Conservation (phyloP, 2,113 vertebrate species). For the Rhombomys opimus region DNA sequence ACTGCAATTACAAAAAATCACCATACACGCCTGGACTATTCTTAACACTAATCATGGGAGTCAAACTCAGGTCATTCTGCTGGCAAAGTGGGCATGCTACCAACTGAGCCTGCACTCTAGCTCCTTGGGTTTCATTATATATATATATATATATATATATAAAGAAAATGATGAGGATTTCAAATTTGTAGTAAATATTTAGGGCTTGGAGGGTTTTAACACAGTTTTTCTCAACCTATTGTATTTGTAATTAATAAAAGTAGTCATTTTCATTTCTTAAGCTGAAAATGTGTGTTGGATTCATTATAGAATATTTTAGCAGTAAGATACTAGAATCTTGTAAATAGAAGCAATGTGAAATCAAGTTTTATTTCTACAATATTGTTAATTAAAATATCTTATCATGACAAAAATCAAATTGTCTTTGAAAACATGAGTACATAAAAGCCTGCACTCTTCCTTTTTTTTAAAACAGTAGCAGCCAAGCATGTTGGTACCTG, state of each 20-base stretch:
- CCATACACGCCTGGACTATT: not conserved
- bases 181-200: conserved; percentile 59
- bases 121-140: no score
- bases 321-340: conserved; percentile 46
- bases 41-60: no score
- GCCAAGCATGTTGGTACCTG: no score
- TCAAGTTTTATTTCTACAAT: conserved; percentile 39
- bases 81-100: not conserved
- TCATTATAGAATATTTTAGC: conserved; percentile 54
- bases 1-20: not conserved
- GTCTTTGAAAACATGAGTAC: not conserved
- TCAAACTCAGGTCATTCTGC: not conserved
- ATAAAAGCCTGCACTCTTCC: not conserved
- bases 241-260: conserved; percentile 58
- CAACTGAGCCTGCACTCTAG: not conserved
- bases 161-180: conserved; percentile 90
- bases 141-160: no score
- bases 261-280: conserved; percentile 45
- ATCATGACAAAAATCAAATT: conserved; percentile 58
- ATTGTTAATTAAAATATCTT: conserved; percentile 52
- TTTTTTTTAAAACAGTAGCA: not conserved
- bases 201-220: conserved; percentile 6
- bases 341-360: not conserved
- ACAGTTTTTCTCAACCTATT: not conserved
- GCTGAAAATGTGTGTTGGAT: conserved; percentile 52